Evolutionary conservation across 2,113 vertebrate genomes (phyloP), one percentile per base, ranked within the genome.

Genomic region (Poeciliopsis prolifica): DNA sequence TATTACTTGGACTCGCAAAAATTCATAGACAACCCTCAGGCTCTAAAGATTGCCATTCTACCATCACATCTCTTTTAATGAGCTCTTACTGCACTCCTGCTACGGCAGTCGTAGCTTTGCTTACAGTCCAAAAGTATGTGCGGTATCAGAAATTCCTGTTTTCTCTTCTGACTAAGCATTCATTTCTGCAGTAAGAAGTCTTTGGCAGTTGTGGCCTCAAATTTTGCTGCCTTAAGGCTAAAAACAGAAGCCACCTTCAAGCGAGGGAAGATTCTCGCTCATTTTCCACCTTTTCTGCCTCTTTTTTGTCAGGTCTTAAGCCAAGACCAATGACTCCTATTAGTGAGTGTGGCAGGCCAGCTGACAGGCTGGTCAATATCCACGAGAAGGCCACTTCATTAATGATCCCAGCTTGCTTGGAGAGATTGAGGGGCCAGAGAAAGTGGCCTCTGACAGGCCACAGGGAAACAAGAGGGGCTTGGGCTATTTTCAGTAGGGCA

Each of bases 361-460:
- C 94, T 97, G 97, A 98, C 96, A 98, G 96, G 95, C 95, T 93
- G 96, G 97, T 98, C 96, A 98, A 98, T 98, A 98, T 96, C 96
- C 95, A 97, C 96, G 96, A 97, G 96, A 96, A 95, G 87, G 96
- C 96, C 97, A 98, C 97, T 98, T 99, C 96, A 98, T 97, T 98
- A 98, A 96, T 96, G 95, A 95, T 95, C 95, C 95, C 95, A 95
- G 95, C 96, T 96, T 95, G 94, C 95, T 96, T 75, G 72, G 81
- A 91, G 88, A 82, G 96, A 96, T 96, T 95, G 95, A 96, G 94
- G 94, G 95, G 95, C 92, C 94, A 94, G 94, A 95, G 96, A 95
- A 95, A 96, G 94, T 95, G 95, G 80, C 95, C 96, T 94, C 93
- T 95, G 95, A 96, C 95, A 81, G 95, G 94, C 95, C 95, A 94